phyloP scores from a whole-genome alignment of 2,113 vertebrate species.

The Lophochroa leadbeateri region DNA sequence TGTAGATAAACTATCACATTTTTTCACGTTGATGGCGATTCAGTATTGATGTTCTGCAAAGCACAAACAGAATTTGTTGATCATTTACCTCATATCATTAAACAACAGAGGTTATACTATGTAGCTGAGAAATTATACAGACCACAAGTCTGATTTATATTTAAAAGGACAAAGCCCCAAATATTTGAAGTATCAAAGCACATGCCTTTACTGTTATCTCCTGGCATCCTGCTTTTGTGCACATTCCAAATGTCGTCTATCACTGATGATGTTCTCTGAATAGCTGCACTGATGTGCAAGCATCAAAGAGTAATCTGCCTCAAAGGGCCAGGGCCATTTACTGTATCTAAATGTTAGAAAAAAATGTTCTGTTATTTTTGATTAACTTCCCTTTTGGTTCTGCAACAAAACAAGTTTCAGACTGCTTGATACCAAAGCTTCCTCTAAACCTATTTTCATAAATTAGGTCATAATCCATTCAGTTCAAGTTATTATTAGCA shows the following conservation, averaged over 20 bases:
- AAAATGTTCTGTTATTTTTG: neutral
- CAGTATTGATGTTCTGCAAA: neutral
- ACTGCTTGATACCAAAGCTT: neutral
- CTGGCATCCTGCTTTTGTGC: neutral
- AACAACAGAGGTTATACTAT: fast-evolving
- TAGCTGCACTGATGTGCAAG: neutral
- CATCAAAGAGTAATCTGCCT: neutral
- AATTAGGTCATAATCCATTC: neutral
- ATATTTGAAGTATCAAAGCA: neutral
- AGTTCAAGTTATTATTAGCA: neutral
- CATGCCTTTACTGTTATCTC: neutral
- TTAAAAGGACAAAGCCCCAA: neutral
- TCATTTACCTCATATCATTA: neutral
- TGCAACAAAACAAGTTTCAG: neutral
- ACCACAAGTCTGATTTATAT: neutral
- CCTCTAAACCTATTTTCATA: neutral
- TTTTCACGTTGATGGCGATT: neutral
- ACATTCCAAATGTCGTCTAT: neutral
- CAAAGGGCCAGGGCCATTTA: neutral
- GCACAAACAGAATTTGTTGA: neutral
- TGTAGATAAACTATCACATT: neutral
- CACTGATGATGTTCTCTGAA: neutral
- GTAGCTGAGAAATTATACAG: neutral
- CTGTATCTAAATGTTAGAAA: neutral
- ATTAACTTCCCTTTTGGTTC: neutral